A percentile compares a stretch with the other conserved stretches of the same genome.
Evolutionary conservation across 2,888 invertebrate species (phyloP).

Genomic region (Slavum lentiscoides): DNA sequence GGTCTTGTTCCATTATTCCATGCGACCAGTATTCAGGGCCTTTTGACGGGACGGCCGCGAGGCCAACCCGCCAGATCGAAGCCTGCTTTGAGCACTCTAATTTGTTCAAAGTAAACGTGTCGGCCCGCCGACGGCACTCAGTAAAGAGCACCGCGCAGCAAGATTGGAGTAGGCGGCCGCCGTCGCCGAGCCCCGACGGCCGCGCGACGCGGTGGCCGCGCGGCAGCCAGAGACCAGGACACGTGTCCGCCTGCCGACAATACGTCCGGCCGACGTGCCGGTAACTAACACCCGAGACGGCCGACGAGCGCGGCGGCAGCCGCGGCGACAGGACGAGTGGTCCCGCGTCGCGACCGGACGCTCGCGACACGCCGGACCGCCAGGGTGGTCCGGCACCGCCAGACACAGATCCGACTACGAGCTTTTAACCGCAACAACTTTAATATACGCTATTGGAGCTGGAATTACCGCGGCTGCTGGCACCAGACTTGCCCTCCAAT

Average conservation of each 20-base stretch:
- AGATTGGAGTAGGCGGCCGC: constrained; percentile 58
- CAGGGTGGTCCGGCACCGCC: constrained; percentile 62
- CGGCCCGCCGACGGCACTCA: constrained; percentile 62
- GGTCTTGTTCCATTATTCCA: constrained; percentile 71
- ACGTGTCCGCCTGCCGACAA: constrained; percentile 56
- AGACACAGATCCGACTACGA: constrained; percentile 64
- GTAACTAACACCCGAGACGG: constrained; percentile 49
- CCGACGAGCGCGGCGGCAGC: constrained; percentile 2
- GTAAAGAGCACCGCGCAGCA: constrained; percentile 59
- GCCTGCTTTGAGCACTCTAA: constrained; percentile 70
- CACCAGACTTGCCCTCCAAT: constrained; percentile 72
- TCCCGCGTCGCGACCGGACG: constrained; percentile 57
- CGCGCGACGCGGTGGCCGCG: neutral
- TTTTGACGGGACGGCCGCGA: constrained; percentile 24
- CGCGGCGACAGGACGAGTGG: neutral
- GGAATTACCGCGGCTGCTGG: constrained; percentile 75
- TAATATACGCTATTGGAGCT: constrained; percentile 73
- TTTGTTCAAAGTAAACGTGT: constrained; percentile 70
- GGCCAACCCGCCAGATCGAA: constrained; percentile 57
- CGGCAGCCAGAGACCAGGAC: constrained; percentile 10
- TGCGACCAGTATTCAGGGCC: constrained; percentile 63
- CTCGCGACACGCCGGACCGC: neutral
- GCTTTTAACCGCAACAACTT: constrained; percentile 72
- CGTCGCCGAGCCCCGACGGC: neutral
- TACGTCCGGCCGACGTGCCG: constrained; percentile 55